Base-by-base conservation (phyloP, 2,113 vertebrate genomes). In the Neoarius graeffei region DNA sequence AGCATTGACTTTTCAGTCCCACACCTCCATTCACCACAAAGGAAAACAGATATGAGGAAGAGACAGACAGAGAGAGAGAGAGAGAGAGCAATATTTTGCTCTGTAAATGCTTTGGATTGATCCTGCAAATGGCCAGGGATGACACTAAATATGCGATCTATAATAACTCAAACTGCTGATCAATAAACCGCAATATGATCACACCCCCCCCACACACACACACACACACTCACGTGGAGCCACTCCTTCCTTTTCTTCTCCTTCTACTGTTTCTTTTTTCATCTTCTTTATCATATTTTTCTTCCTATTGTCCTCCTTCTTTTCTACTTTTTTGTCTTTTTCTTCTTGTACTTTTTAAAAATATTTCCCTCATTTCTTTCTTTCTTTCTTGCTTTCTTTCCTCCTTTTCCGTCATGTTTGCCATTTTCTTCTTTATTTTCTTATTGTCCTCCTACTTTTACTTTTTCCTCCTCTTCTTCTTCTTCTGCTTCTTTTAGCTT, bases 161-260 rank as follows among this genome's bases (percentile, higher is more conserved):
- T 91, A 92, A 90, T 90, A 91, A 91, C 86, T 85, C 89, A 90
- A 92, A 91, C 89, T 91, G 87, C 89, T 87, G 85, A 89, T 92
- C 91, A 84, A 91, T 92, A 85, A 35, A n/a, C 80, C 77, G 76
- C 87, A 87, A 81, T 86, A 85, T 80, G 83, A 86, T 64, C 66
- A 1, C 30, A 54, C 35, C 35, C 35, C 35, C 35, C 1, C 35
- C 35, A 1, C 35, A 1, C 35, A 1, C 35, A 2, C 35, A 2
- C 35, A 42, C 35, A 42, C 35, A 42, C 35, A 81, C 71, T 30
- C n/a, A 50, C 25, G 17, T 52, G 73, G 19, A 66, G 48, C 27
- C 69, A 57, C 11, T 56, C 7, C 54, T 50, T 48, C 50, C 62
- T 15, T 19, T 86, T 52, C 25, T 17, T 81, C 54, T 48, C 15